Percentiles rank a stretch among this genome's conserved stretches.
These are phyloP conservation scores for Plagodis pulveraria DNA, from an alignment of 2,888 invertebrate species.

Conservation along the genomic window DNA sequence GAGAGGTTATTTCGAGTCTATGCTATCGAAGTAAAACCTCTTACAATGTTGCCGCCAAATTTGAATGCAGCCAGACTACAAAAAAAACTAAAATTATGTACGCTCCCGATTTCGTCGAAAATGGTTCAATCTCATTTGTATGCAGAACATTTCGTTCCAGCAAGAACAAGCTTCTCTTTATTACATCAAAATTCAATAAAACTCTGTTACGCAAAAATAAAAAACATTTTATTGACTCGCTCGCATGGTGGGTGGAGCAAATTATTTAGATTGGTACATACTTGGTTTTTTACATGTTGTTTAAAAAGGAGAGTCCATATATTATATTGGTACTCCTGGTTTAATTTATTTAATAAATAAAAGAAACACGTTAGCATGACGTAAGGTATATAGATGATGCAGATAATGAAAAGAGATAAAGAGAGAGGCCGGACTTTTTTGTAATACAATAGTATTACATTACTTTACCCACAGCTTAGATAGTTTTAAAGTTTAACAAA, in stretches of 20 bases:
- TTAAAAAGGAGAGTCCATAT: neutral
- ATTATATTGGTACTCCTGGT: neutral
- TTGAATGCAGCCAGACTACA: neutral
- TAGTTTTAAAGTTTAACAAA: too few species aligned
- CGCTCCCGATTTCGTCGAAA: neutral
- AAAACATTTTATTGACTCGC: slow-evolving; percentile 5
- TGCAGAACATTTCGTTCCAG: slow-evolving; percentile 17
- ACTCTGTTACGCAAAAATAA: slow-evolving; percentile 17
- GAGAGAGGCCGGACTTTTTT: too few species aligned
- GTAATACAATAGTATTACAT: too few species aligned
- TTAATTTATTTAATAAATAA: too few species aligned
- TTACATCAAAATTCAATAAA: slow-evolving; percentile 25
- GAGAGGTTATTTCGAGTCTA: too few species aligned
- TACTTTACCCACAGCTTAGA: too few species aligned
- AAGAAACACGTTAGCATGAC: neutral
- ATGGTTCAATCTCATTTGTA: slow-evolving; percentile 13
- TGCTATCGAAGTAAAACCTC: too few species aligned
- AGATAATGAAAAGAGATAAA: too few species aligned
- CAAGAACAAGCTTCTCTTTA: slow-evolving; percentile 8
- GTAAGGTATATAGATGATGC: too few species aligned
- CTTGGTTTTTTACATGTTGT: neutral
- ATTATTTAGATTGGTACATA: neutral
- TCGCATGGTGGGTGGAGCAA: slow-evolving; percentile 6
- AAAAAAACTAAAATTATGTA: neutral
- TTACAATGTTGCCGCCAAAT: neutral